These are phyloP conservation scores for Ectemnius continuus DNA, from an alignment of 2,888 invertebrate species.

Conservation along the genomic window DNA sequence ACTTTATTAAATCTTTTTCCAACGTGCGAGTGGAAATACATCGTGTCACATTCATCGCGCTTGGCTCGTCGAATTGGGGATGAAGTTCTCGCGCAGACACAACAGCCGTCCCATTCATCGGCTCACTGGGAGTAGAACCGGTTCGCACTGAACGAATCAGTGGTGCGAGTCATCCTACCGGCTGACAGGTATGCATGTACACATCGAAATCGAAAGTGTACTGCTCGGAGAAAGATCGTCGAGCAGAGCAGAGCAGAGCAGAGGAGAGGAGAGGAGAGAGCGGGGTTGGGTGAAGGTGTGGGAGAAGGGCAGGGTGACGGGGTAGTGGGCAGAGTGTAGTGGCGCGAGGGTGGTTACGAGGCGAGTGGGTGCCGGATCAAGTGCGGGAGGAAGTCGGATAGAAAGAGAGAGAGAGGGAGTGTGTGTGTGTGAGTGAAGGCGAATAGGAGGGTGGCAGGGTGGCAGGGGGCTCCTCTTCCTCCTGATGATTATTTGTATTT, in stretches of 20 bases:
- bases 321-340: neutral
- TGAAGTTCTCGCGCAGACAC: no score
- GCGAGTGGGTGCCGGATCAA: conserved; percentile 32
- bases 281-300: conserved; percentile 28
- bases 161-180: conserved; percentile 63
- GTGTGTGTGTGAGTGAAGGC: no score
- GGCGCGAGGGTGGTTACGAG: no score
- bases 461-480: conserved; percentile 33
- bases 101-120: no score
- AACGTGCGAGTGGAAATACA: no score
- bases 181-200: conserved; percentile 49
- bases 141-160: conserved; percentile 53
- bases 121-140: no score
- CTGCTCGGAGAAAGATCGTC: neutral
- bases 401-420: conserved; percentile 9
- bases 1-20: no score
- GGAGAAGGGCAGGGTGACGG: conserved; percentile 24
- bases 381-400: conserved; percentile 23
- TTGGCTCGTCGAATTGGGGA: no score
- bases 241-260: neutral
- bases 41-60: no score
- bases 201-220: neutral
- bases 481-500: conserved; percentile 71
- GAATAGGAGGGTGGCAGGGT: neutral
- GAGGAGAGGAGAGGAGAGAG: neutral